These are phyloP conservation scores for Oophaga pumilio DNA, from an alignment of 2,113 vertebrate genomes.

Conservation along the genomic window DNA sequence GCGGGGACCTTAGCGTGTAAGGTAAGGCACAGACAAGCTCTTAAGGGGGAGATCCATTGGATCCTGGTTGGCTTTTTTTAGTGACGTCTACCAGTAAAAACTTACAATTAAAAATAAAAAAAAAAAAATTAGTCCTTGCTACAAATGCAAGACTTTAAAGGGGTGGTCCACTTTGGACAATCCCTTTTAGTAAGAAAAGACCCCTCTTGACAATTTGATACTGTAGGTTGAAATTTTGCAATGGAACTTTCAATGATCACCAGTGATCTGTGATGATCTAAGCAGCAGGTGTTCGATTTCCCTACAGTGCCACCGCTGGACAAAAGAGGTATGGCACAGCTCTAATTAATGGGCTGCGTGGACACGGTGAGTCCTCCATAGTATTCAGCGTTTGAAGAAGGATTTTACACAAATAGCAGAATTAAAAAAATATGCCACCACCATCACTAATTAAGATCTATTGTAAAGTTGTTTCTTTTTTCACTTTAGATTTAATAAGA, in stretches of 20 bases:
- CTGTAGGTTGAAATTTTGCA: no score
- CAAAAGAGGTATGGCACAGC: background rate
- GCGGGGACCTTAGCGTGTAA: conserved; percentile 72
- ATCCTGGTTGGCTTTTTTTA: background rate
- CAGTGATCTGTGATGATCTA: background rate
- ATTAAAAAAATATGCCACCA: no score
- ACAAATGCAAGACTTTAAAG: background rate
- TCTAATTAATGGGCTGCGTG: background rate
- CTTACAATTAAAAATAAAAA: background rate
- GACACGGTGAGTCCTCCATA: background rate
- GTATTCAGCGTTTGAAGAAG: background rate
- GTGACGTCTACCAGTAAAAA: background rate
- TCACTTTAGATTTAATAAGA: no score
- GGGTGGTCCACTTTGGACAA: background rate
- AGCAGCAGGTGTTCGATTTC: background rate
- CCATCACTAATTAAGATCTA: no score
- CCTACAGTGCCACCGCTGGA: background rate
- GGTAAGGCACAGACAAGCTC: conserved; percentile 67
- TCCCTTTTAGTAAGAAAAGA: background rate
- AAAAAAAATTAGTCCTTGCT: background rate
- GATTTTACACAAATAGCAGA: no score
- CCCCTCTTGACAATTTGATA: background rate
- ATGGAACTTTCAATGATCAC: background rate
- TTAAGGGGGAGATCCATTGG: conserved; percentile 64
- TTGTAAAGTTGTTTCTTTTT: no score